Evolutionary conservation across 2,113 vertebrate genomes (phyloP), one percentile per base, ranked within the genome.

Genomic region (Thunnus maccoyii): DNA sequence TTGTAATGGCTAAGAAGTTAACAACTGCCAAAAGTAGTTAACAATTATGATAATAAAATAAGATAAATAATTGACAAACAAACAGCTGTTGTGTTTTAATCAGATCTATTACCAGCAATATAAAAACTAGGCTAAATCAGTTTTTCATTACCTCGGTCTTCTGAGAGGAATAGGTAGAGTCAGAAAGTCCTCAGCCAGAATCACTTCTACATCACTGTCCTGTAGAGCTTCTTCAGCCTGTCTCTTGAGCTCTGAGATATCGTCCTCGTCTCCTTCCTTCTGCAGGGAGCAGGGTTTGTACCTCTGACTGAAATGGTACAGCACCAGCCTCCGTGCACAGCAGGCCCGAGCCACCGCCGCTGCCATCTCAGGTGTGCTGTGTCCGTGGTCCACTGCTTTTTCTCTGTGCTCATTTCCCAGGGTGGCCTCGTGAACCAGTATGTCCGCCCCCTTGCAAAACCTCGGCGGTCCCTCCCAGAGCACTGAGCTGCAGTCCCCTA

Each of bases 241-340:
- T 30, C 89, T 94, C 89, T 87, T 92, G 7, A 99, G 94, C 66
- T 95, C 88, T 0, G 66, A 32, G 13, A 96, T 51, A 3, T 94
- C 65, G 1, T 94, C 93, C 0, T 95, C 3, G 0, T 95, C 95
- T 1, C 94, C 94, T 2, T 94, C 95, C 3, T 62, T 93, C 5
- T 72, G 58, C 80, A 87, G 80, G 7, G 86, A 62, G 0, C 84
- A 44, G 0, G 97, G 96, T 55, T 94, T 97, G 82, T 98, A 99
- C 6, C 98, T 85, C 90, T 99, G 98, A 83, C 98, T 99, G 89
- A 99, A 99, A 83, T 99, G 97, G 41, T 96, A 94, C 58, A 99
- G 90, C 46, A 96, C 94, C 86, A 99, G 91, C 12, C 52, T 93
- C 41, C 25, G 90, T 0, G 78, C 97, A 0, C 63, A 0, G 63